phyloP scores from a whole-genome alignment of 2,888 invertebrate genomes.

The Herminia tarsipennalis region DNA sequence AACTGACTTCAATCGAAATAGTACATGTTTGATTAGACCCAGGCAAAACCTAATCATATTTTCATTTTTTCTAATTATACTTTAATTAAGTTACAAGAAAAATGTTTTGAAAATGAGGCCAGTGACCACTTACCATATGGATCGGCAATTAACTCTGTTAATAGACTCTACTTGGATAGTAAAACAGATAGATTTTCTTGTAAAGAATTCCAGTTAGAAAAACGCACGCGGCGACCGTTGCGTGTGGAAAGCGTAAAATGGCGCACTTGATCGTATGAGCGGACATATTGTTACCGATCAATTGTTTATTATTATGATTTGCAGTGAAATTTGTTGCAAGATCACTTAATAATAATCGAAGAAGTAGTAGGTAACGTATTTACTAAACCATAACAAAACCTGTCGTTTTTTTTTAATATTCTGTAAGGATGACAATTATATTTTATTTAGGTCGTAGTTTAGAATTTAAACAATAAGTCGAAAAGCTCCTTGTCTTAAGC shows the following conservation, averaged over 20 bases:
- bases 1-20: too few relatives aligned
- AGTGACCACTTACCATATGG: slow-evolving; percentile 61
- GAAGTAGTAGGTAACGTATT: too few relatives aligned
- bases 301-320: slow-evolving; percentile 38
- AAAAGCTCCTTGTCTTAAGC: too few relatives aligned
- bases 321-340: slow-evolving; percentile 23
- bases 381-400: too few relatives aligned
- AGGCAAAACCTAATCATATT: too few relatives aligned
- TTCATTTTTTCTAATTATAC: too few relatives aligned
- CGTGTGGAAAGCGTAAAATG: slow-evolving; percentile 79
- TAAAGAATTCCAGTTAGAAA: slow-evolving; percentile 72
- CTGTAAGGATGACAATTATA: too few relatives aligned
- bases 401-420: too few relatives aligned
- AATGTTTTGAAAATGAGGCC: slow-evolving; percentile 56
- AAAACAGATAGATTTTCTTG: slow-evolving; percentile 66
- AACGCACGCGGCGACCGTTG: slow-evolving; percentile 60
- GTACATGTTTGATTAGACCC: too few relatives aligned
- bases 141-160: slow-evolving; percentile 76
- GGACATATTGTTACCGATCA: slow-evolving; percentile 41
- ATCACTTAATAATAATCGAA: slow-evolving; percentile 2
- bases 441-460: too few relatives aligned
- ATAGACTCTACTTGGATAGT: slow-evolving; percentile 56
- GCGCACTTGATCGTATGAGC: slow-evolving; percentile 33
- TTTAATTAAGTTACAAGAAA: slow-evolving; percentile 11
- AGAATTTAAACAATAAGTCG: too few relatives aligned